These are phyloP conservation scores for Drosophila siamana DNA, from an alignment of 2,888 invertebrate genomes.

Conservation along the genomic window DNA sequence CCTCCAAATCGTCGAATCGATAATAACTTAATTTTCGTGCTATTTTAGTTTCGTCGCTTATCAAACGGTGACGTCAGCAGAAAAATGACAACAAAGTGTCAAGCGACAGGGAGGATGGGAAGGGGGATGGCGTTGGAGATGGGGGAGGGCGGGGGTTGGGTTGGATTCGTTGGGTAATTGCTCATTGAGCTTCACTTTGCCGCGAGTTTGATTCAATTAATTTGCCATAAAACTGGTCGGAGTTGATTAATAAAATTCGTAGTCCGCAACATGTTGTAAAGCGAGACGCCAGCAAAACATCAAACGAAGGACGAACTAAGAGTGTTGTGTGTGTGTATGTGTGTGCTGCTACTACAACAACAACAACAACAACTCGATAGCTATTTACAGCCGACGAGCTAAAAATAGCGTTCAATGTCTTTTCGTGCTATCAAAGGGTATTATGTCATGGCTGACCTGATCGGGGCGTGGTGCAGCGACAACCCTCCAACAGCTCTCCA, in stretches of 20 bases:
- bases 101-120: not conserved
- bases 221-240: slow-evolving; percentile 47
- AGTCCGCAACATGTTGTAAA: slow-evolving; percentile 38
- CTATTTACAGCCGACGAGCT: slow-evolving; percentile 58
- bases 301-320: slow-evolving; percentile 8
- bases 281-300: slow-evolving; percentile 23
- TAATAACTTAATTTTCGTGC: slow-evolving; percentile 70
- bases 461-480: slow-evolving; percentile 24
- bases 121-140: too few species aligned
- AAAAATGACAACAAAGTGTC: not conserved
- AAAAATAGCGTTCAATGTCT: slow-evolving; percentile 72
- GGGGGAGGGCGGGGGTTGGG: not conserved
- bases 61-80: slow-evolving; percentile 68
- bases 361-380: slow-evolving; percentile 32
- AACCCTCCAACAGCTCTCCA: slow-evolving; percentile 7
- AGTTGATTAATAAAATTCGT: slow-evolving; percentile 46
- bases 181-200: slow-evolving; percentile 63
- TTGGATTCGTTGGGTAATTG: slow-evolving; percentile 57
- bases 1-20: slow-evolving; percentile 54
- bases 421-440: slow-evolving; percentile 70
- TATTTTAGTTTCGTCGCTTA: slow-evolving; percentile 54
- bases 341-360: too few species aligned
- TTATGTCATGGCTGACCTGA: slow-evolving; percentile 77
- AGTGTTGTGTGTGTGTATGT: slow-evolving; percentile 1
- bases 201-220: slow-evolving; percentile 70